phyloP scores from a whole-genome alignment of 2,113 vertebrate species.

The Centropristis striata region DNA sequence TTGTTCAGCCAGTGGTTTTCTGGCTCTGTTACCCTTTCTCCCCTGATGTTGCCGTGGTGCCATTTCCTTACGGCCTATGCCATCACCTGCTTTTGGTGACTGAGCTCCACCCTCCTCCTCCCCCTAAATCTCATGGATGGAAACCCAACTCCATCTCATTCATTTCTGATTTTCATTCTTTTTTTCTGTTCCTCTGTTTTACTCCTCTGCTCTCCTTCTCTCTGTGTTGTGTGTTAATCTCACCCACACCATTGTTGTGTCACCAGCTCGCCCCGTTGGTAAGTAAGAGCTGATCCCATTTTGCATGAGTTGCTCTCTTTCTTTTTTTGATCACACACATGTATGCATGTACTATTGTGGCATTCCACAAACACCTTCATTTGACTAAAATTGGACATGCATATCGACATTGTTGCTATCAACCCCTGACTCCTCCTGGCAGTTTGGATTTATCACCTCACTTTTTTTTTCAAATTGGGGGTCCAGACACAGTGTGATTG shows the following conservation, averaged over 20 bases:
- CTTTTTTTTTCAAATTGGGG: conserved; percentile 17
- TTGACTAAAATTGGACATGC: conserved; percentile 58
- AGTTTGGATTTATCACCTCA: conserved; percentile 32
- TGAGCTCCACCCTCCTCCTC: conserved; percentile 44
- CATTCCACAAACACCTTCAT: conserved; percentile 74
- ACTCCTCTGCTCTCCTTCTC: conserved; percentile 86
- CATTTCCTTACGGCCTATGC: conserved; percentile 44
- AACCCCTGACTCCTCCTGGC: conserved; percentile 38
- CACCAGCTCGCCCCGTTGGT: conserved; percentile 97
- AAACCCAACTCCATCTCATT: conserved; percentile 89
- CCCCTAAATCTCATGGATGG: conserved; percentile 67
- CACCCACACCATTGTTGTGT: conserved; percentile 96
- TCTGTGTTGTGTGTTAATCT: conserved; percentile 81
- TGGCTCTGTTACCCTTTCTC: conserved; percentile 29
- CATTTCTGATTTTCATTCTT: conserved; percentile 95
- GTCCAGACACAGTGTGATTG: conserved; percentile 35
- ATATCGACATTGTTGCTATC: conserved; percentile 52
- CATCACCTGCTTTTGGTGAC: conserved; percentile 67
- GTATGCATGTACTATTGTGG: conserved; percentile 64
- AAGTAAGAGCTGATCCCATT: conserved; percentile 93
- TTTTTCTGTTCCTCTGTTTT: conserved; percentile 76
- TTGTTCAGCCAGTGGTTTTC: conserved; percentile 15
- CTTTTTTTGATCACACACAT: conserved; percentile 59
- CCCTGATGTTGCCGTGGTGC: conserved; percentile 28
- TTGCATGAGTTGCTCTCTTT: conserved; percentile 88